phyloP scores from a whole-genome alignment of 2,113 vertebrate genomes.

The Cinclus mexicanus region DNA sequence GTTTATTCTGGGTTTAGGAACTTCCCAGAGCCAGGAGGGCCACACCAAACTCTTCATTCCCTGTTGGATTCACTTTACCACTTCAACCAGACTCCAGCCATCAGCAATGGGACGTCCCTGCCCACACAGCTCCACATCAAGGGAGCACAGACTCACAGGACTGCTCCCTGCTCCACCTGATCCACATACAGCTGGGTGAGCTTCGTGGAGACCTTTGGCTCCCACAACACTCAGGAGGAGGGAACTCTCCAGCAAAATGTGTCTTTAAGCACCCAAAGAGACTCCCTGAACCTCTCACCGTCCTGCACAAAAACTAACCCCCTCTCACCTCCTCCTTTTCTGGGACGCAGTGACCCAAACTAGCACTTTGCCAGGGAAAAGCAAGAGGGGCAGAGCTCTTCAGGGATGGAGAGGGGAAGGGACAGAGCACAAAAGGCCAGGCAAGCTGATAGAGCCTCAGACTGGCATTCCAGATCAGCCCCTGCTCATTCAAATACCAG shows the following conservation, averaged over 20 bases:
- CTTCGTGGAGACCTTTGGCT: not conserved
- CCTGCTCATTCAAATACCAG: accelerated
- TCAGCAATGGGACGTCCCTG: not conserved
- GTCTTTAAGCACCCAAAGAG: not conserved
- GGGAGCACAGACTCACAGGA: not conserved
- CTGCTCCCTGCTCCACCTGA: not conserved
- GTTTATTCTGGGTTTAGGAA: not conserved
- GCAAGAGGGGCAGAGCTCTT: not conserved
- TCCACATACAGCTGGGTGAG: not conserved
- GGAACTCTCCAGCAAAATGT: not conserved
- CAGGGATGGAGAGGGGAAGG: not conserved
- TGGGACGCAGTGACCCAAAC: not conserved
- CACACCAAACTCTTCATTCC: not conserved
- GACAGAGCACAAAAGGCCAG: not conserved
- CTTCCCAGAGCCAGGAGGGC: not conserved
- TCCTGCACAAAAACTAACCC: not conserved
- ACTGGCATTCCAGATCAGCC: not conserved
- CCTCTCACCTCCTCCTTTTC: not conserved
- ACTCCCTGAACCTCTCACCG: not conserved
- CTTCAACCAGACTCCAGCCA: not conserved
- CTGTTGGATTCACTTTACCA: not conserved
- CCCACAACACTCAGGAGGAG: not conserved
- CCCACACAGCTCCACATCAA: not conserved
- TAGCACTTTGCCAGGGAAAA: not conserved
- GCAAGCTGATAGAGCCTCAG: not conserved